Percentiles rank a stretch among this genome's conserved stretches.
Evolutionary conservation across 2,113 vertebrate species (phyloP).

Genomic region (Triplophysa rosa): DNA sequence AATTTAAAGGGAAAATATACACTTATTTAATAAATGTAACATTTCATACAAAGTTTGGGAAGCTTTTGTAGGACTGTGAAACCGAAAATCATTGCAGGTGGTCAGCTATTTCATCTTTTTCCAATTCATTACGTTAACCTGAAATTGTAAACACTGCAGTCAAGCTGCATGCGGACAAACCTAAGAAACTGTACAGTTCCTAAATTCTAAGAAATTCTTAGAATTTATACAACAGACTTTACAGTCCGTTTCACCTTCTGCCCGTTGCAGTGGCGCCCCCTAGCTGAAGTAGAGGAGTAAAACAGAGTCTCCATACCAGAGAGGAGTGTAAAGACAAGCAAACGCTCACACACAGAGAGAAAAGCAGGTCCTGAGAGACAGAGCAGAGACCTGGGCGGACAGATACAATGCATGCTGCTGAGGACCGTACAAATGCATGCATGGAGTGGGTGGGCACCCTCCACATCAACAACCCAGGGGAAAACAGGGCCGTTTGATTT

Average conservation of each 20-base stretch:
- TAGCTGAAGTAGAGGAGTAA: conserved; percentile 41
- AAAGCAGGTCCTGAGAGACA: conserved; percentile 44
- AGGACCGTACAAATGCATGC: conserved; percentile 56
- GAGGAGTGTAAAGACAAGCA: conserved; percentile 35
- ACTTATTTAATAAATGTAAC: too few relatives aligned
- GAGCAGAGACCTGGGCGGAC: conserved; percentile 41
- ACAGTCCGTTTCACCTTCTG: background rate
- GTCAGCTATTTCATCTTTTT: background rate
- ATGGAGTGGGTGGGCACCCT: conserved; percentile 27
- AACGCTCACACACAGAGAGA: conserved; percentile 35
- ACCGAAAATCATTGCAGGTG: too few relatives aligned
- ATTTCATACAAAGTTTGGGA: too few relatives aligned
- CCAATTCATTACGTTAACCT: background rate
- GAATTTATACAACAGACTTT: too few relatives aligned
- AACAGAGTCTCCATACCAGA: conserved; percentile 35
- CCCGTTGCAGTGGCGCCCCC: conserved; percentile 11
- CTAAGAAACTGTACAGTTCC: background rate
- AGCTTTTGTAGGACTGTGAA: too few relatives aligned
- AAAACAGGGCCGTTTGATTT: background rate
- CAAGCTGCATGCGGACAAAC: conserved; percentile 1
- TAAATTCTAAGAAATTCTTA: background rate
- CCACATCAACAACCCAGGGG: conserved; percentile 15
- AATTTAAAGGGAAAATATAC: background rate
- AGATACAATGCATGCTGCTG: conserved; percentile 50
- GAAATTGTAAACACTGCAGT: background rate